Evolutionary conservation across 2,797 vertebrate species (phyloP).

Genomic region (Agapornis canus): DNA sequence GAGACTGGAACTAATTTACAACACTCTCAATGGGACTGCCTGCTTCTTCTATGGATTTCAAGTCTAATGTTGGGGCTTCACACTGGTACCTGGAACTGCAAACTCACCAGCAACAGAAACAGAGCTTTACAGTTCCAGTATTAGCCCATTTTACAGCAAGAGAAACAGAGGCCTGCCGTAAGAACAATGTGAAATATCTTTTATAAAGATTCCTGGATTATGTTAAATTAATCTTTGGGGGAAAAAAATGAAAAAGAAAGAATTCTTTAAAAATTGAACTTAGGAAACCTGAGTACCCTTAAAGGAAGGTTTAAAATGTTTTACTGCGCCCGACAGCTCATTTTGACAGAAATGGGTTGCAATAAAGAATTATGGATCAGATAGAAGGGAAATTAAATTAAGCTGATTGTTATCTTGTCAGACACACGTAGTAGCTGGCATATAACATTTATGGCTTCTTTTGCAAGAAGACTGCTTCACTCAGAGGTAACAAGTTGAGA

Average conservation of each 20-base stretch:
- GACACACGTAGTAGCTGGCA: background rate
- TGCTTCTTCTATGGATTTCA: background rate
- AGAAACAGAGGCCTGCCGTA: background rate
- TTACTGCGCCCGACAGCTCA: background rate
- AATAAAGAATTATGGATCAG: background rate
- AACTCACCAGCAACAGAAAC: background rate
- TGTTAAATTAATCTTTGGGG: background rate
- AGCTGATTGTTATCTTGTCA: background rate
- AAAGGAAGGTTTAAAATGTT: background rate
- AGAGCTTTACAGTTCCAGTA: background rate
- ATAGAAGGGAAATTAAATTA: background rate
- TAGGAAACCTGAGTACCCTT: fast-evolving
- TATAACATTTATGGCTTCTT: background rate
- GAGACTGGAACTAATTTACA: constrained; percentile 71
- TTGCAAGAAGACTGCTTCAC: background rate
- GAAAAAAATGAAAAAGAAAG: background rate
- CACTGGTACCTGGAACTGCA: background rate
- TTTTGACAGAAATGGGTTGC: background rate
- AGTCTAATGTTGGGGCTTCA: background rate
- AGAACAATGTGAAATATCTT: background rate
- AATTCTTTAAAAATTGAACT: background rate
- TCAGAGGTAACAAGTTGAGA: background rate
- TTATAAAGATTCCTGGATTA: background rate
- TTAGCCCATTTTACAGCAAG: background rate
- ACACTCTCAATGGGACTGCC: background rate